Conservation (phyloP, 2,888 invertebrate genomes). For the Romanomermis culicivorax region DNA sequence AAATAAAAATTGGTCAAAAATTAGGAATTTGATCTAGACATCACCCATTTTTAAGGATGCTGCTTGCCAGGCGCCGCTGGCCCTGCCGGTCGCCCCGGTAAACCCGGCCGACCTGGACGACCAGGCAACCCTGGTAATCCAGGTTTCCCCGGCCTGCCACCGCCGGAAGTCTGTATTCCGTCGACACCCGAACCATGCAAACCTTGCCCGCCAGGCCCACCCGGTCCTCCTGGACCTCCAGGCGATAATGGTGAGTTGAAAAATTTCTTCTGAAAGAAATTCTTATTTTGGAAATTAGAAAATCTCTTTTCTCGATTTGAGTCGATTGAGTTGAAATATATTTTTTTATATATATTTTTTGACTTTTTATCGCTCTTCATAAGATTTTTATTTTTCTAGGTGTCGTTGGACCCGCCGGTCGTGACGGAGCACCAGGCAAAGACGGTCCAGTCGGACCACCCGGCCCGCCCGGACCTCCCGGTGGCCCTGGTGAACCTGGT, state of each 20-base stretch:
- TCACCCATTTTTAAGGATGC: conserved; percentile 4
- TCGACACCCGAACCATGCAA: conserved; percentile 5
- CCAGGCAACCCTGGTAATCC: conserved; percentile 10
- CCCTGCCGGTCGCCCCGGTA: conserved; percentile 6
- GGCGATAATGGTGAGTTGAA: conserved; percentile 3
- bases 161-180: conserved; percentile 3
- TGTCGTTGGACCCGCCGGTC: conserved; percentile 14
- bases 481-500: conserved; percentile 38
- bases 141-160: conserved; percentile 10
- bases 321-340: no score
- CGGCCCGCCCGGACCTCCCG: conserved; percentile 21
- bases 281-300: no score
- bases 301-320: no score
- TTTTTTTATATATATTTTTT: no score
- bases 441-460: conserved; percentile 16
- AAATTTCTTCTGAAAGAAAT: no score
- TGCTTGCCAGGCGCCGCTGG: conserved; percentile 17
- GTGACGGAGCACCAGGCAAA: conserved; percentile 19
- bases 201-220: conserved; percentile 9
- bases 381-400: no score
- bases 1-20: neutral
- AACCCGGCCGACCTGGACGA: conserved; percentile 6
- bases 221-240: conserved; percentile 8
- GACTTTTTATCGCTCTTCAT: no score
- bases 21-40: neutral